phyloP scores from a whole-genome alignment of 2,113 vertebrate genomes.

The Lophura nycthemera region DNA sequence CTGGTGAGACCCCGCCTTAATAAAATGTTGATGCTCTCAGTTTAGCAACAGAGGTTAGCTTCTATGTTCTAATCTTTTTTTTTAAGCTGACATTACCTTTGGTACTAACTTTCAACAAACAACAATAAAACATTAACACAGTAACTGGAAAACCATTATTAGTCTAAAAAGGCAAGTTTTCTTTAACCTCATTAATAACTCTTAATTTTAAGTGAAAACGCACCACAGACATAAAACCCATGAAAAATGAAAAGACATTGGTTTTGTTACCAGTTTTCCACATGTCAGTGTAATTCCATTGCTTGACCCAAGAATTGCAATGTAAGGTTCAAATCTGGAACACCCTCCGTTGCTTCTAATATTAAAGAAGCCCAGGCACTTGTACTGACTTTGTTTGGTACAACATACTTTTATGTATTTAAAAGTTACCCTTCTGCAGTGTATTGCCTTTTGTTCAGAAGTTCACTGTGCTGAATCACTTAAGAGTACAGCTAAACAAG shows the following conservation, averaged over 20 bases:
- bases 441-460: accelerated
- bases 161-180: neutral
- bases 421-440: neutral
- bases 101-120: neutral
- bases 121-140: neutral
- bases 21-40: neutral
- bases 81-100: neutral
- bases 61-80: neutral
- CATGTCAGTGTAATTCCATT: neutral
- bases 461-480: neutral
- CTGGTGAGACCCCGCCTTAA: neutral
- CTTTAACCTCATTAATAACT: neutral
- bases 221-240: neutral
- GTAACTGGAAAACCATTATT: neutral
- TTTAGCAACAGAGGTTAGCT: neutral
- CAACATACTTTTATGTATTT: neutral
- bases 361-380: neutral
- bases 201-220: neutral
- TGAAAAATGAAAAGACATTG: neutral
- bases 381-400: neutral
- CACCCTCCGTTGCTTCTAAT: neutral
- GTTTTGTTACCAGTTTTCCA: neutral
- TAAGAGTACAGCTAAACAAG: neutral
- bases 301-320: neutral
- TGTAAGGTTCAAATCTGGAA: neutral